Conservation (phyloP, 1,140 invertebrate species). For the Nymphalis io region DNA sequence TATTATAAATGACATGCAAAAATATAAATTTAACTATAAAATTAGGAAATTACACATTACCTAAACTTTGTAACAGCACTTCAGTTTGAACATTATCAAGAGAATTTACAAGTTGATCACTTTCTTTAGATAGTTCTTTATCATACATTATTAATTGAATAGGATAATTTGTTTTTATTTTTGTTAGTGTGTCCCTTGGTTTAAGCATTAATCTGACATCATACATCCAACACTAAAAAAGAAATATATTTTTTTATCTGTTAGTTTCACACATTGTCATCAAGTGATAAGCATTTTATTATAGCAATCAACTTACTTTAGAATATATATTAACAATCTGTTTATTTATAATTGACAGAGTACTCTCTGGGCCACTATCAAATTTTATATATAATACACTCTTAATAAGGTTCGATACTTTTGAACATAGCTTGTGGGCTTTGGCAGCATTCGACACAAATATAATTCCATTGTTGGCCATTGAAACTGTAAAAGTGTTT, state of each 20-base stretch:
- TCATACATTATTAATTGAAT: slow-evolving; percentile 70
- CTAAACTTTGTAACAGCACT: slow-evolving; percentile 48
- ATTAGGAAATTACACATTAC: slow-evolving; percentile 38
- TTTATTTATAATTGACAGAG: slow-evolving; percentile 56
- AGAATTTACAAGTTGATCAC: slow-evolving; percentile 50
- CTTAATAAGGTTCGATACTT: slow-evolving; percentile 61
- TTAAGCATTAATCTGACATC: slow-evolving; percentile 70
- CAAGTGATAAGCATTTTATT: too few relatives aligned
- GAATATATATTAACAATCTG: slow-evolving; percentile 68
- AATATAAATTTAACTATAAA: neutral
- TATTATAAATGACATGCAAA: neutral
- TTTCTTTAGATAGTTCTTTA: slow-evolving; percentile 50
- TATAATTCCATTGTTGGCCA: slow-evolving; percentile 68
- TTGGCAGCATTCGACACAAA: slow-evolving; percentile 69
- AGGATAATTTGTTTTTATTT: slow-evolving; percentile 57
- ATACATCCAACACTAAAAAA: slow-evolving; percentile 44
- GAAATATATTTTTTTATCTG: neutral
- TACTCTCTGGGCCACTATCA: slow-evolving; percentile 47
- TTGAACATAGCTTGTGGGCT: slow-evolving; percentile 55
- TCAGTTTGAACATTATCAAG: slow-evolving; percentile 44
- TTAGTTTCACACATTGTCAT: neutral
- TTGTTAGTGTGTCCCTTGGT: slow-evolving; percentile 44
- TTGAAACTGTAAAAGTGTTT: slow-evolving; percentile 40
- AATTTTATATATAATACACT: slow-evolving; percentile 69
- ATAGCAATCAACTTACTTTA: slow-evolving; percentile 50